These are phyloP conservation scores for Leucozona laternaria DNA, from an alignment of 2,888 invertebrate species.

Conservation along the genomic window DNA sequence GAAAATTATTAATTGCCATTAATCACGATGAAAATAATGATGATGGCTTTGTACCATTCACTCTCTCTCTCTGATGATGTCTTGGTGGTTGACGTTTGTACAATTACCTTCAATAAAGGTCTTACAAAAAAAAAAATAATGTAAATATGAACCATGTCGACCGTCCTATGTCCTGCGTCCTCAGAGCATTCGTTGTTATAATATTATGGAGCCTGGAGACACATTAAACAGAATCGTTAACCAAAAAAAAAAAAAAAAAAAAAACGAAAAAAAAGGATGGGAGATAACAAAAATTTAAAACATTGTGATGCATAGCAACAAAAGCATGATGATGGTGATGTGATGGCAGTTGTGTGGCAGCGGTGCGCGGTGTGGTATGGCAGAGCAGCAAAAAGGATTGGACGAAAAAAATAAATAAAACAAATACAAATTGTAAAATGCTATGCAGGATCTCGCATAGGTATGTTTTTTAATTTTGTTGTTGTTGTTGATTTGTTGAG, in stretches of 20 bases:
- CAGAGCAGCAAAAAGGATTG: constrained; percentile 56
- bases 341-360: constrained; percentile 48
- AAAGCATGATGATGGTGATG: constrained; percentile 45
- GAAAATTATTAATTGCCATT: constrained; percentile 76
- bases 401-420: constrained; percentile 76
- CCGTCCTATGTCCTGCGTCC: constrained; percentile 14
- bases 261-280: constrained; percentile 18
- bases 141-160: constrained; percentile 60
- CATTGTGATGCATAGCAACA: constrained; percentile 73
- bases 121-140: constrained; percentile 52
- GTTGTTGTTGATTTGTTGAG: not conserved
- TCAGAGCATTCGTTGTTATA: constrained; percentile 5
- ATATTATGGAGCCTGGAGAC: constrained; percentile 59
- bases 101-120: constrained; percentile 63
- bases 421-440: constrained; percentile 76
- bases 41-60: constrained; percentile 38
- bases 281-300: constrained; percentile 62
- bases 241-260: constrained; percentile 29
- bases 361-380: constrained; percentile 2
- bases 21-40: constrained; percentile 64
- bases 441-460: constrained; percentile 54
- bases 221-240: constrained; percentile 65
- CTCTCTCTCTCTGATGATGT: constrained; percentile 25
- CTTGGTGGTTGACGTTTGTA: constrained; percentile 31
- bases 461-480: not conserved